phyloP scores from a whole-genome alignment of 2,113 vertebrate genomes.

The Oryctolagus cuniculus region mOryCun1.1 NC_091444.1:33810501-33811000 shows the following conservation, averaged over 20 bases:
- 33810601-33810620: not conserved
- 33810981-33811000: rapidly evolving
- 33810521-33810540: not conserved
- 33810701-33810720: not conserved
- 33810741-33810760: not conserved
- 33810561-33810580: not conserved
- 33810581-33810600: not conserved
- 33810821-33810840: not conserved
- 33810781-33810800: not conserved
- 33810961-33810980: not conserved
- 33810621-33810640: not conserved
- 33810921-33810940: not conserved
- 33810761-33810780: not conserved
- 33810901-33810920: not conserved
- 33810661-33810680: not conserved
- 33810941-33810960: not conserved
- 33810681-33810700: not conserved
- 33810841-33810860: not conserved
- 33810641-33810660: not conserved
- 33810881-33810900: not conserved
- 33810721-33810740: not conserved
- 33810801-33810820: not conserved
- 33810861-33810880: not conserved
- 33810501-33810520: not conserved
- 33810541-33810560: not conserved